Base-by-base conservation (phyloP, 2,113 vertebrate species). In the Alouatta palliata region DNA sequence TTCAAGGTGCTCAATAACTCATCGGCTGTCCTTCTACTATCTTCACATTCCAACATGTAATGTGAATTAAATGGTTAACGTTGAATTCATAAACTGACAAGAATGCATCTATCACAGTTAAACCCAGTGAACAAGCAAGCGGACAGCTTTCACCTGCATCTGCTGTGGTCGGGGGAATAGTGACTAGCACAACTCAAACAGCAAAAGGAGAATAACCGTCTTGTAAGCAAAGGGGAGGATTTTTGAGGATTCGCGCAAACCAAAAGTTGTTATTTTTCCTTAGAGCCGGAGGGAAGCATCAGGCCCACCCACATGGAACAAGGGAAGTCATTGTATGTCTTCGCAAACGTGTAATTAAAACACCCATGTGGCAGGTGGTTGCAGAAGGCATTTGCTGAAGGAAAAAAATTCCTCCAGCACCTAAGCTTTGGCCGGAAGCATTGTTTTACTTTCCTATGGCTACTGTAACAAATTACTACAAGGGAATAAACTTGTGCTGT, bases 1-100 rank as follows among this genome's bases (percentile, higher is more conserved):
- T 0, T 30, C 2, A 0, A 90, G 54, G 4, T 5, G 30, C 64
- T 73, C 82, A 54, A 64, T 47, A 20, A 84, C 58, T 47, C 30
- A 5, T 4, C 16, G 27, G 8, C 37, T 43, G 40, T 27, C 37
- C 35, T 91, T 35, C 80, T 10, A 1, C 21, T 19, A 2, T 75
- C 61, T 87, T 79, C 52, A 64, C 64, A 17, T 6, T 40, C 49
- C 87, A 66, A 81, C 49, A 27, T 19, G 2, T 4, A 84, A 80
- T 35, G 30, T 88, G 82, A 88, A 70, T 52, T 70, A 75, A 81
- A 47, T 27, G 14, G 16, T 85, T 90, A 90, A 35, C 23, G 54
- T 79, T 61, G 70, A 87, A 66, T 58, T 25, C 8, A 2, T 54
- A 43, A 30, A 16, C 37, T 71, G 21, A 68, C 0, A 7, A 90